Evolutionary conservation across 1,140 invertebrate species (phyloP).

Genomic region (Zaprionus gabonicus): DNA sequence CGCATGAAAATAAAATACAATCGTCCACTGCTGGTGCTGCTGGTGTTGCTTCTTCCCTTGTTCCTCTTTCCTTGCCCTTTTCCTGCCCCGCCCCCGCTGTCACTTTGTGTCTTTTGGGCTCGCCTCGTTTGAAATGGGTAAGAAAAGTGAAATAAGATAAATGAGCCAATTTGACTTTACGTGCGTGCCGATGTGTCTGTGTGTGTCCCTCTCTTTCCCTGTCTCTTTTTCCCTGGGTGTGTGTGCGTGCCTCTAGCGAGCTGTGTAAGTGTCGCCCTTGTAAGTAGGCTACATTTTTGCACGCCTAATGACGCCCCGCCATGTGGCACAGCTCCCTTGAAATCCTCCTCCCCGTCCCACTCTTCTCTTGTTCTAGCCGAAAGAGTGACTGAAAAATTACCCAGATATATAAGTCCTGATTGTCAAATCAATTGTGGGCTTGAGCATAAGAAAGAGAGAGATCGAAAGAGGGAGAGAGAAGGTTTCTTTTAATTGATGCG

Average conservation of each 20-base stretch:
- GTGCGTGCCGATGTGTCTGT: slow-evolving; percentile 38
- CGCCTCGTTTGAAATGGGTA: slow-evolving; percentile 40
- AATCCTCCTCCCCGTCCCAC: not conserved
- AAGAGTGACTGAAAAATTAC: not conserved
- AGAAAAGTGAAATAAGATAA: slow-evolving; percentile 74
- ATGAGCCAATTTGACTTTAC: slow-evolving; percentile 75
- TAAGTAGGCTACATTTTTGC: slow-evolving; percentile 26
- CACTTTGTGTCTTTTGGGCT: slow-evolving; percentile 5
- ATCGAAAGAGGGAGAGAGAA: not conserved
- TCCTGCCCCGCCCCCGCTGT: not conserved
- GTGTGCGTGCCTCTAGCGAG: slow-evolving; percentile 8
- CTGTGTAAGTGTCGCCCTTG: slow-evolving; percentile 7
- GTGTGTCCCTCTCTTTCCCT: not conserved
- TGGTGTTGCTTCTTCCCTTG: not conserved
- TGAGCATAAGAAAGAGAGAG: not conserved
- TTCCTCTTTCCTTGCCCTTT: not conserved
- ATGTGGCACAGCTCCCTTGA: not conserved
- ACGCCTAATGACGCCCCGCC: slow-evolving; percentile 7
- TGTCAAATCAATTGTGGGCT: not conserved
- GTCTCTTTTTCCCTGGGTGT: not conserved
- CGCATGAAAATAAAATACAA: slow-evolving; percentile 23
- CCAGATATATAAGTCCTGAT: not conserved
- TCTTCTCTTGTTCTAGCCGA: no score
- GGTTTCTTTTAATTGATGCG: not conserved
- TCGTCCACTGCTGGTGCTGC: slow-evolving; percentile 9